Percentiles rank a stretch among this genome's conserved stretches.
Conservation (phyloP, 2,797 vertebrate species). For the Muscicapa comitata region DNA sequence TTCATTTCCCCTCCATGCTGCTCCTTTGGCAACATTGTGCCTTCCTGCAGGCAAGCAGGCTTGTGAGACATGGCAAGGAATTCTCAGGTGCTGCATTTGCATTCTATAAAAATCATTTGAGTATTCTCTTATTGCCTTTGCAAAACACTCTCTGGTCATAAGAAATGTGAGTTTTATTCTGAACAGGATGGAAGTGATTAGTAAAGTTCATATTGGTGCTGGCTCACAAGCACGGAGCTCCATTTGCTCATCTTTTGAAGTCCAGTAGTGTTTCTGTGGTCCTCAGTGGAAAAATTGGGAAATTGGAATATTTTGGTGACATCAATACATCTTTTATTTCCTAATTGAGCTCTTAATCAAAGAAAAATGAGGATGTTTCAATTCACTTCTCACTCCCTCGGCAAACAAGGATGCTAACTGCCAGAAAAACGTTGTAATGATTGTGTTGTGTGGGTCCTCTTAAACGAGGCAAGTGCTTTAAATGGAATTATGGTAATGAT, state of each 20-base stretch:
- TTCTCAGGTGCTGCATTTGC: neutral
- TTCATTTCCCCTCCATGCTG: neutral
- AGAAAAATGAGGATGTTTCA: neutral
- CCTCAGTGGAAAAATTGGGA: neutral
- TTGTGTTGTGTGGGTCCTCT: neutral
- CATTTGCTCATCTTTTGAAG: neutral
- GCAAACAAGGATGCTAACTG: neutral
- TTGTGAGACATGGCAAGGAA: neutral
- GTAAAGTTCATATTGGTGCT: neutral
- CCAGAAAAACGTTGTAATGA: conserved; percentile 2
- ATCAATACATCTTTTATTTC: neutral
- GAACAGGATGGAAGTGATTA: neutral
- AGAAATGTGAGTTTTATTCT: neutral
- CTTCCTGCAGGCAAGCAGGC: neutral
- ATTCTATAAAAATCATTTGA: neutral
- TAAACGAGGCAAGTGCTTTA: neutral
- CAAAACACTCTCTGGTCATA: neutral
- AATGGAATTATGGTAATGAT: conserved; percentile 43
- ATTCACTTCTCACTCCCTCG: neutral
- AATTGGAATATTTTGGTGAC: neutral
- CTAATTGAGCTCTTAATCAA: neutral
- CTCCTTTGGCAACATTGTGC: neutral
- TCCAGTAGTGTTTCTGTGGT: neutral
- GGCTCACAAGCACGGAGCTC: neutral
- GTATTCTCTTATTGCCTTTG: neutral